phyloP scores from a whole-genome alignment of 2,888 invertebrate genomes.

The Brenthis ino region DNA sequence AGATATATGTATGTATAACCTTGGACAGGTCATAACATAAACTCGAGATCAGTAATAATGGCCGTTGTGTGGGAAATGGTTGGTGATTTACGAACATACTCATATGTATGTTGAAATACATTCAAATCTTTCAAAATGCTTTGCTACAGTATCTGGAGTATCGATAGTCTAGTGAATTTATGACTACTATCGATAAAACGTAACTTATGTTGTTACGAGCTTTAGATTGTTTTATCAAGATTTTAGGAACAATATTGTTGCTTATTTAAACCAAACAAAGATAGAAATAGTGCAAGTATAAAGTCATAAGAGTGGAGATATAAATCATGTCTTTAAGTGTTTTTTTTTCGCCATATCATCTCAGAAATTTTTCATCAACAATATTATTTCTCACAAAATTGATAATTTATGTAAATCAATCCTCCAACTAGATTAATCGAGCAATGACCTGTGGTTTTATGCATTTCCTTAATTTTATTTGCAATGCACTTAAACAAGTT shows the following conservation, averaged over 20 bases:
- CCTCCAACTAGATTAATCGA: neutral
- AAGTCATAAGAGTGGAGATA: no score
- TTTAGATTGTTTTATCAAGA: no score
- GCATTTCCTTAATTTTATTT: conserved; percentile 34
- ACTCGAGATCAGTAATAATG: conserved; percentile 56
- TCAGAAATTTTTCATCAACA: neutral
- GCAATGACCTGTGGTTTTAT: conserved; percentile 27
- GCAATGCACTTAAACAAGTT: conserved; percentile 30
- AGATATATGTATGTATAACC: conserved; percentile 6
- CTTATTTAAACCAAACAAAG: no score
- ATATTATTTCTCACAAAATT: neutral
- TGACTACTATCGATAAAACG: neutral
- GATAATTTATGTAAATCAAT: no score
- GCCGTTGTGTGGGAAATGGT: conserved; percentile 58
- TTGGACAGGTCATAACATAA: conserved; percentile 40
- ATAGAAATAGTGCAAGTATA: no score
- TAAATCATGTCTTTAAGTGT: no score
- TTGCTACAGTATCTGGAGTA: no score
- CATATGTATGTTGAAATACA: conserved; percentile 58
- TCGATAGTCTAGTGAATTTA: neutral
- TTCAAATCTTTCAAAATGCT: conserved; percentile 35
- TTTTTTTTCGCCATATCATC: neutral
- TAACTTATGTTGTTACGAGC: no score
- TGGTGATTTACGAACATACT: conserved; percentile 54
- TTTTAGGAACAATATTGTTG: no score